These are phyloP conservation scores for Gymnogyps californianus DNA, from an alignment of 2,113 vertebrate genomes.

Conservation along the genomic window DNA sequence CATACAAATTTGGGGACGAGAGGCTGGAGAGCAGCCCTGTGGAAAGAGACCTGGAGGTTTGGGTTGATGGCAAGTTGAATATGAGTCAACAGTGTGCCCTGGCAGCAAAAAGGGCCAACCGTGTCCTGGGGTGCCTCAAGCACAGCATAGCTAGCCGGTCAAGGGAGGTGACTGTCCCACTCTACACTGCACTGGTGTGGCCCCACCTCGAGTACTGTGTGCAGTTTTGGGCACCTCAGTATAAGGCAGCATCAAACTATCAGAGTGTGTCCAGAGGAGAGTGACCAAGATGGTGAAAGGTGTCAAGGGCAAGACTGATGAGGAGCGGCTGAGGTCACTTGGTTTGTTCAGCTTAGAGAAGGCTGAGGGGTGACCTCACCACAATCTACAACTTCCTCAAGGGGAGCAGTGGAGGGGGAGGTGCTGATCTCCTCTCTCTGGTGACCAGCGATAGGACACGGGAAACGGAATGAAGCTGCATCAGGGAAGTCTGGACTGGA, in stretches of 20 bases:
- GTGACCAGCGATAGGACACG: rapidly evolving
- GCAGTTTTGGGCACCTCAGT: background rate
- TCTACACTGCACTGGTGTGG: rapidly evolving
- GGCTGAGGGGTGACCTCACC: background rate
- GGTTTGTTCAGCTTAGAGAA: background rate
- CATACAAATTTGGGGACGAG: background rate
- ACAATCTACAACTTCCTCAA: background rate
- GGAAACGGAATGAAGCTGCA: background rate
- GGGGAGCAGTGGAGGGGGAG: background rate
- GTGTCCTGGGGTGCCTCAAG: background rate
- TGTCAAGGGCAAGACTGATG: background rate
- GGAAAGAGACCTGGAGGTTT: background rate
- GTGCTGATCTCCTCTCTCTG: background rate
- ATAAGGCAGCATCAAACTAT: background rate
- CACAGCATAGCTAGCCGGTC: background rate
- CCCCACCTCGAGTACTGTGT: rapidly evolving
- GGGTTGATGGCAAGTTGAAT: background rate
- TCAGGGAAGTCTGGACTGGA: background rate
- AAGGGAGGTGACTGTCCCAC: background rate
- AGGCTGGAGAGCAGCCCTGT: background rate
- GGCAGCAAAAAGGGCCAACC: background rate
- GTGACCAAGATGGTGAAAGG: background rate
- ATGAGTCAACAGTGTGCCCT: background rate
- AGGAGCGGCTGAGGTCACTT: background rate
- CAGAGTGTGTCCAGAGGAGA: background rate